Conservation (phyloP, 2,113 vertebrate genomes). For the Macrotis lagotis region DNA sequence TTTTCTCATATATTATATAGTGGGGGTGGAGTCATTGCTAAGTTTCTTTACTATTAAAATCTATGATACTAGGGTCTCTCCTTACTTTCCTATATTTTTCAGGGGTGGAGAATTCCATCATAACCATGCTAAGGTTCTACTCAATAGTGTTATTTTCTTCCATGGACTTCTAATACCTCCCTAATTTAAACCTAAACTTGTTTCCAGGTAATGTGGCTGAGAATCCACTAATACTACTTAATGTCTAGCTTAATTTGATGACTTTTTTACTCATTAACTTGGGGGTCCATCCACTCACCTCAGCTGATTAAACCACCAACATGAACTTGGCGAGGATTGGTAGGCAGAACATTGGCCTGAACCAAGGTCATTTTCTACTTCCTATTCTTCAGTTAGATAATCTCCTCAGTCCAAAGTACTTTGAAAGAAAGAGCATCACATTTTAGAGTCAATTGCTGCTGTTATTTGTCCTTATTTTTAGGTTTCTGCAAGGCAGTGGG, state of each 20-base stretch:
- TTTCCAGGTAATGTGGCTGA: background rate
- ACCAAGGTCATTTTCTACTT: background rate
- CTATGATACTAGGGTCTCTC: background rate
- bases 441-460: background rate
- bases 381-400: background rate
- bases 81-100: background rate
- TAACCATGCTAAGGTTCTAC: too few species aligned
- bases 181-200: background rate
- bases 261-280: too few species aligned
- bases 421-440: too few species aligned
- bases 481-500: too few species aligned
- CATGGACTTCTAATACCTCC: background rate
- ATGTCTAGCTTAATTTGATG: background rate
- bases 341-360: accelerated
- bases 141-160: background rate
- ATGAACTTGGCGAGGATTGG: background rate
- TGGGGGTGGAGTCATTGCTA: background rate
- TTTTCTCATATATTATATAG: background rate
- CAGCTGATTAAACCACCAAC: background rate
- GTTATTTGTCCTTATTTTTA: too few species aligned
- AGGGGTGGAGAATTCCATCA: background rate
- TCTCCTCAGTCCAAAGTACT: background rate
- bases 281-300: background rate
- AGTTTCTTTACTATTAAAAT: background rate
- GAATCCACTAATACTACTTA: background rate